Evolutionary conservation across 1,140 invertebrate genomes (phyloP), one percentile per base, ranked within the genome.

Genomic region (Caenorhabditis remanei): DNA sequence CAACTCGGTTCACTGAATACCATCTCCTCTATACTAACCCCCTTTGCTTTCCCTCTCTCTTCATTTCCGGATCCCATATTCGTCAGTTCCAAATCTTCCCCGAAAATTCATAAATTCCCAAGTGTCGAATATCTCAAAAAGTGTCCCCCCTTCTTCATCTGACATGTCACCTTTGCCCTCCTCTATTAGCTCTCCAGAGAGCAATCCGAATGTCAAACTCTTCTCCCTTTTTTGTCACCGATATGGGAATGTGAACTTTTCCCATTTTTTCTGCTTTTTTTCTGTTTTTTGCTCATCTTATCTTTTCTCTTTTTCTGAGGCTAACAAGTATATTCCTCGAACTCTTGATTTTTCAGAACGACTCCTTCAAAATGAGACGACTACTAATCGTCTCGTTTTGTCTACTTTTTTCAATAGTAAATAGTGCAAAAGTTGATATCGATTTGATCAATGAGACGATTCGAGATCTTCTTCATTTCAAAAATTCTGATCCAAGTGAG

Each of bases 121-220:
- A 79, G 71, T 41, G 71, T 79, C 71, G 71, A 79, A 79, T 79
- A 79, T 79, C 71, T 79, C 71, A 79, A 79, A 79, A 79, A 50
- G 43, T 50, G 24, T 79, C 13, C 14, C 43, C 24, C 24, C 24
- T 75, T 75, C 19, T 75, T 41, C 14, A 16, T 75, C 32, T 79
- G 71, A 79, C 71, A 79, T 79, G 71, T 79, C 71, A 79, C 71
- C 71, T 79, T 79, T 79, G 1, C 43, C 46, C 11, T 50, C 71
- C 14, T 50, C 71, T 79, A 79, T 79, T 79, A 79, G 71, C 71
- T 79, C 71, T 79, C 71, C 71, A 79, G 71, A 79, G 71, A 79
- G 71, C 46, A 50, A 79, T 79, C 41, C 24, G 5, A 46, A 50
- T 19, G n/a, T 50, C 21, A 43, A 40, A 71, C 40, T 43, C 40